These are phyloP conservation scores for Drosophila prolongata DNA, from an alignment of 2,888 invertebrate species.

Conservation along the genomic window DNA sequence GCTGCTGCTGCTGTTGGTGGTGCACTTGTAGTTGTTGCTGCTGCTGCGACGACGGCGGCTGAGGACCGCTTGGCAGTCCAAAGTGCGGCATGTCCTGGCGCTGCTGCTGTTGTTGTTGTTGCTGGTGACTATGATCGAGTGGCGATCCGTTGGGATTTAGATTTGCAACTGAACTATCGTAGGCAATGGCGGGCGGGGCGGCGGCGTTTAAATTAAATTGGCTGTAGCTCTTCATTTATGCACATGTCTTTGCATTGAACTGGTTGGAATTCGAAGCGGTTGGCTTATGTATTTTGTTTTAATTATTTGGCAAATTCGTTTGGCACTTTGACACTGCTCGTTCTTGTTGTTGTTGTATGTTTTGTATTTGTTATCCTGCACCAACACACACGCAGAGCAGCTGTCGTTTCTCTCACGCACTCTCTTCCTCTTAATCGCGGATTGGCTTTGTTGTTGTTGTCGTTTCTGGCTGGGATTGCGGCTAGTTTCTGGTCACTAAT, in stretches of 20 bases:
- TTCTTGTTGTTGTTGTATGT: conserved; percentile 37
- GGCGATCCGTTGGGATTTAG: conserved; percentile 55
- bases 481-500: conserved; percentile 20
- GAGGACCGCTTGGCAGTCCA: conserved; percentile 84
- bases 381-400: conserved; percentile 67
- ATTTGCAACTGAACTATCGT: conserved; percentile 71
- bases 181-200: conserved; percentile 67
- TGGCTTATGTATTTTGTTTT: conserved; percentile 38
- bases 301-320: conserved; percentile 71
- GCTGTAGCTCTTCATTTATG: conserved; percentile 81
- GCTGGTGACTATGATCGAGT: conserved; percentile 47
- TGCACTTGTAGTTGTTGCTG: conserved; percentile 66
- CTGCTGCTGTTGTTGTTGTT: conserved; percentile 59
- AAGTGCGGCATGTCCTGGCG: conserved; percentile 84
- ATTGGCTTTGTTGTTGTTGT: conserved; percentile 50
- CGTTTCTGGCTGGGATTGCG: conserved; percentile 31
- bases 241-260: conserved; percentile 62
- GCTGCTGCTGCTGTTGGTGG: conserved; percentile 68
- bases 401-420: conserved; percentile 80
- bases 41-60: conserved; percentile 62
- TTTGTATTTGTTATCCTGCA: conserved; percentile 57
- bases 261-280: conserved; percentile 21
- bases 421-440: conserved; percentile 55
- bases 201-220: conserved; percentile 76
- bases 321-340: conserved; percentile 70